Base-by-base conservation (phyloP, 2,113 vertebrate species). In the Passer domesticus region DNA sequence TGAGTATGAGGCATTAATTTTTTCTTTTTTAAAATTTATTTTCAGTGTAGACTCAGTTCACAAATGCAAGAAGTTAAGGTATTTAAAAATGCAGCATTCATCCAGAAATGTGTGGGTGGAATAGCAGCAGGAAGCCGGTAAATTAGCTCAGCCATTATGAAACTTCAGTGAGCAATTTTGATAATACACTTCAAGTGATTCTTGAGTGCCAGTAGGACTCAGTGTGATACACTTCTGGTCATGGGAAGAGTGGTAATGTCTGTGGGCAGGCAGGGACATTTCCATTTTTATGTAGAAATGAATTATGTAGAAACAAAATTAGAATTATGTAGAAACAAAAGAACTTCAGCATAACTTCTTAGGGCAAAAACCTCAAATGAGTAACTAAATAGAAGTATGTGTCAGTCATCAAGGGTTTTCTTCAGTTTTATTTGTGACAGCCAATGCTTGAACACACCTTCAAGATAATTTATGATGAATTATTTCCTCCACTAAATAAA, bases 401-500 rank as follows among this genome's bases (percentile, higher is more conserved):
- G 46, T 60, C 41, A 37, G 8, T 31, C 0, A 0, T 28, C 69
- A 44, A 41, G 35, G 44, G 21, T 67, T 87, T 87, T 85, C 33
- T 91, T 91, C 28, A 31, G 25, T 67, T 75, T 81, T 44, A 33
- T 73, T 73, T 87, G 60, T 50, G 69, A 62, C 89, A 89, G 73
- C 10, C 20, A 55, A 2, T 87, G 47, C 47, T 72, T 78, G 30
- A 92, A 30, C 35, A 55, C 23, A 19, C 33, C 39, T 94, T 14
- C 56, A 72, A 33, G 39, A 30, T 52, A n/a, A 70, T 27, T 78
- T 30, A 47, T 37, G 33, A 13, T 49, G 18, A 82, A 90, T 78
- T 84, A 37, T 72, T 89, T 93, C 66, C 52, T 82, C 46, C 25
- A 50, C 12, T 78, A 72, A 89, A 70, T 84, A 82, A 84, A 87